Percentiles rank a stretch among this genome's conserved stretches.
phyloP scores from a whole-genome alignment of 2,888 invertebrate species.

The Sarcophaga subvicina region DNA sequence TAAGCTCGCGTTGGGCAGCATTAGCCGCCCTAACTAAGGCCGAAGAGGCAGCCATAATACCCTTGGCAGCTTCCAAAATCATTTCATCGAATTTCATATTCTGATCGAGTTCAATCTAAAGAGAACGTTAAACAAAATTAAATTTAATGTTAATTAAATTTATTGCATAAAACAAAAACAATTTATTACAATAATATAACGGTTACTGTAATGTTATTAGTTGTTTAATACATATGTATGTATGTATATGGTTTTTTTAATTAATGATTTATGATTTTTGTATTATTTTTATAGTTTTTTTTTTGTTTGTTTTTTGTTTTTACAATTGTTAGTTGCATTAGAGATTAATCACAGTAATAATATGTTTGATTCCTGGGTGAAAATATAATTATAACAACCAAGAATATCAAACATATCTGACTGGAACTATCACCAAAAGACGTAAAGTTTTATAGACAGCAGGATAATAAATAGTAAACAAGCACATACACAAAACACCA shows the following conservation, averaged over 20 bases:
- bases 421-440: slow-evolving; percentile 82
- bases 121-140: slow-evolving; percentile 6
- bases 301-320: background rate
- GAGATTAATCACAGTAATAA: slow-evolving; percentile 89
- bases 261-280: background rate
- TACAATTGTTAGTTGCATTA: slow-evolving; percentile 60
- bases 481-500: slow-evolving; percentile 68
- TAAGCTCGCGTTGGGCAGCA: slow-evolving; percentile 97
- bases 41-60: slow-evolving; percentile 98
- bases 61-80: slow-evolving; percentile 98
- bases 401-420: slow-evolving; percentile 99
- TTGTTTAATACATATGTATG: too few relatives aligned
- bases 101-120: slow-evolving; percentile 86
- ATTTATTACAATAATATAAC: too few relatives aligned
- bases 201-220: too few relatives aligned
- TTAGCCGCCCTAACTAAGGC: slow-evolving; percentile 98
- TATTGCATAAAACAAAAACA: too few relatives aligned
- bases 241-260: background rate
- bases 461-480: slow-evolving; percentile 51
- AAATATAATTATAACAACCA: slow-evolving; percentile 92
- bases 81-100: slow-evolving; percentile 99
- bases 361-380: slow-evolving; percentile 99
- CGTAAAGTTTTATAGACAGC: slow-evolving; percentile 34
- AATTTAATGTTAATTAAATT: background rate
- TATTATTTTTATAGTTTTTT: background rate